Evolutionary conservation across 2,888 invertebrate species (phyloP).

Genomic region (Anorthoa munda): DNA sequence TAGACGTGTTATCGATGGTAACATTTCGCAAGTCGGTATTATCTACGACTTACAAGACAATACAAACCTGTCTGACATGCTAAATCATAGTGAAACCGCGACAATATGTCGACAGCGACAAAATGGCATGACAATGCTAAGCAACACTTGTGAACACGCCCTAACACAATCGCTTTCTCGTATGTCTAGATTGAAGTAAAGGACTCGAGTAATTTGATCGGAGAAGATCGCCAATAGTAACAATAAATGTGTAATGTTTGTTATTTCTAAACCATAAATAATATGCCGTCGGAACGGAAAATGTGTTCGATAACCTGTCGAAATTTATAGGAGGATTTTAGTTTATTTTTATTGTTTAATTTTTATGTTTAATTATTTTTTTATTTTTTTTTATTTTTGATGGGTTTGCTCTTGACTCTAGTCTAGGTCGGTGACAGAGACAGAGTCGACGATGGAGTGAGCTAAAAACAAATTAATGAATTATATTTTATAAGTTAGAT

Average conservation of each 20-base stretch:
- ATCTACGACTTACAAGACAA: conserved; percentile 53
- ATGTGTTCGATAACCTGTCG: too few species aligned
- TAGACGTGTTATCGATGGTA: conserved; percentile 15
- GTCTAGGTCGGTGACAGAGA: too few species aligned
- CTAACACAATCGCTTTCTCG: conserved; percentile 77
- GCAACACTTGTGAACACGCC: conserved; percentile 49
- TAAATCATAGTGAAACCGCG: conserved; percentile 56
- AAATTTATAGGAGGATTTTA: too few species aligned
- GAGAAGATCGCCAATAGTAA: conserved; percentile 8
- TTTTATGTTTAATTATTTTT: too few species aligned
- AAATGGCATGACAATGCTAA: conserved; percentile 59
- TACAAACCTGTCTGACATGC: conserved; percentile 58
- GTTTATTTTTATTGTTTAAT: too few species aligned
- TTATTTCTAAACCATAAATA: background rate
- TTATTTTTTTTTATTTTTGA: too few species aligned
- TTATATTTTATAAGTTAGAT: too few species aligned
- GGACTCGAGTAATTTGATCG: conserved; percentile 49
- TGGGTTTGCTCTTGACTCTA: too few species aligned
- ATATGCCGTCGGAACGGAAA: too few species aligned
- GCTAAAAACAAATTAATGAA: too few species aligned
- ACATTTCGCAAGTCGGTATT: conserved; percentile 51
- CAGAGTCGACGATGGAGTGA: too few species aligned
- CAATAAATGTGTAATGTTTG: conserved; percentile 19
- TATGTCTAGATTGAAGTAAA: conserved; percentile 71
- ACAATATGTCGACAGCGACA: conserved; percentile 51